These are phyloP conservation scores for Umimayanthus kanabou DNA, from an alignment of 92 coral and sea anemone species.

Conservation along the genomic window DNA sequence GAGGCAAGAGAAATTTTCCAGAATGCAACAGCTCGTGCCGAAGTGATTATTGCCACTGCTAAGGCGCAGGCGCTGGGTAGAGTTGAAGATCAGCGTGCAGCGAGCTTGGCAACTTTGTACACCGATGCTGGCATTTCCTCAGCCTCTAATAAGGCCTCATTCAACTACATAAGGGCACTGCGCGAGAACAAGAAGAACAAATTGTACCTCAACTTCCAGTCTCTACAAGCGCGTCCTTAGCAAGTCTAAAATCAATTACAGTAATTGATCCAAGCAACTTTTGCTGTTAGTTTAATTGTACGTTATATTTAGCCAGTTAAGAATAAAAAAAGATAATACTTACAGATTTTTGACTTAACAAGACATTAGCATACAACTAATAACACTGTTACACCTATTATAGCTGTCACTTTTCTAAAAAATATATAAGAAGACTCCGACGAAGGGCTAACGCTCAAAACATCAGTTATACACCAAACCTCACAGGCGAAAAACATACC, in stretches of 20 bases:
- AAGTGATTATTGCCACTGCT: slow-evolving; percentile 76
- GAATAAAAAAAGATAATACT: not conserved
- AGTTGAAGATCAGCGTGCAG: slow-evolving; percentile 80
- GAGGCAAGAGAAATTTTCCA: slow-evolving; percentile 78
- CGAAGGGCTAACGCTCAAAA: too few species aligned
- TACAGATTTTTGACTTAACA: not conserved
- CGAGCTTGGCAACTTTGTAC: slow-evolving; percentile 68
- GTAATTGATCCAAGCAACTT: not conserved
- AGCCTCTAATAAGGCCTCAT: slow-evolving; percentile 69
- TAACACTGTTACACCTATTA: too few species aligned
- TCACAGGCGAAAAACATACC: too few species aligned
- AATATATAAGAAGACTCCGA: too few species aligned
- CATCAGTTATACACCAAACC: too few species aligned
- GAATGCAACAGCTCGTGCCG: slow-evolving; percentile 76
- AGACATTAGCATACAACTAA: too few species aligned
- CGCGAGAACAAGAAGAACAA: slow-evolving; percentile 63
- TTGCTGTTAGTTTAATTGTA: not conserved
- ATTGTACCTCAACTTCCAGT: slow-evolving; percentile 64
- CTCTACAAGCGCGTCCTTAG: slow-evolving; percentile 47
- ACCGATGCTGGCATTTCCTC: slow-evolving; percentile 52
- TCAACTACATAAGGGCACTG: slow-evolving; percentile 77
- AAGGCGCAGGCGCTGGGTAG: slow-evolving; percentile 70
- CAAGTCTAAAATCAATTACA: too few species aligned
- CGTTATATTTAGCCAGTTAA: not conserved
- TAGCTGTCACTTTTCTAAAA: too few species aligned